Base-by-base conservation (phyloP, 2,888 invertebrate genomes). In the Drosophila neotestacea region DNA sequence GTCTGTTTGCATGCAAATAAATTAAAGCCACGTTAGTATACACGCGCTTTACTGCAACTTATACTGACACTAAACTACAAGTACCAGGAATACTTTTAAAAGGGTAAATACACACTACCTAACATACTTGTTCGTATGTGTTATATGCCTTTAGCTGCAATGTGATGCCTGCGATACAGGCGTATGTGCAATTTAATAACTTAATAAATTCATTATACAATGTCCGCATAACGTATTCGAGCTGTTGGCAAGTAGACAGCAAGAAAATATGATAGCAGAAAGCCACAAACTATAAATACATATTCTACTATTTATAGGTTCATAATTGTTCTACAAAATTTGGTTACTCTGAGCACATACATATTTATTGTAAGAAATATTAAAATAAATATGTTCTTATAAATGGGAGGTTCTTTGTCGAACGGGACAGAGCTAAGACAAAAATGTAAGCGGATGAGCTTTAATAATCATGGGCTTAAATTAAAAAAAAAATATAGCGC, bases 1-100 rank as follows among this genome's bases (percentile, higher is more conserved):
- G 79, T 76, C 69, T 72, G 69, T 55, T 77, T 77, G 77, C 77
- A 71, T 67, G 80, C 63, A 71, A 83, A 77, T 73, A 85, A 83
- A 77, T 85, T 77, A 65, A 64, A 82, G 68, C 54, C 56, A 61
- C 48, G 52, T 67, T 54, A 71, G 54, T 62, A 48, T 54, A 52
- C 41, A 66, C 42, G 56, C 64, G 47, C 67, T 67, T 71, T 71
- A 51, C 58, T 39, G 36, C 42, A 55, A 44, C 34, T 11, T 9
- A 4, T 11, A 52, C 16, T 42, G 32, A 41, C 16, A 41, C 42
- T 56, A n/a, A 22, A 58, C 46, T 42, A 10, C 32, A 9, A 34
- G 36, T 30, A 46, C 51, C 38, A 50, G 9, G n/a, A 22, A 55
- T 16, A 55, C 10, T n/a, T n/a, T 27, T n/a, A 16, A 44, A 56